These are phyloP conservation scores for Paradisaea rubra DNA, from an alignment of 2,113 vertebrate species.

Conservation along the genomic window DNA sequence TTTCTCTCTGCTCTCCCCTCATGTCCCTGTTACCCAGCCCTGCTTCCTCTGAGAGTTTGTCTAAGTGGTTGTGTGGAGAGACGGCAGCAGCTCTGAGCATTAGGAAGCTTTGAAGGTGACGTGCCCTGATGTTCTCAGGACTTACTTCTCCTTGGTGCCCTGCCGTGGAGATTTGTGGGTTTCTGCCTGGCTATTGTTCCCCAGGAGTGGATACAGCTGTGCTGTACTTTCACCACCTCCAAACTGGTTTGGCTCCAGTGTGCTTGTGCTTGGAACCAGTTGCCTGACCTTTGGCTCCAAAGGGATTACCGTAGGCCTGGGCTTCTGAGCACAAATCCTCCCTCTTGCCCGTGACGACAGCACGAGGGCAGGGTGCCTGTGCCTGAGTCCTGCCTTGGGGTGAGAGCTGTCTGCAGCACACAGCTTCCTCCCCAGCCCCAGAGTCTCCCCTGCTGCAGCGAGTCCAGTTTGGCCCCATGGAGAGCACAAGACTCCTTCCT, in stretches of 20 bases:
- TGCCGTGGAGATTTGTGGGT: neutral
- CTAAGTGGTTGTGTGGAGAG: neutral
- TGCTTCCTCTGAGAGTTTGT: neutral
- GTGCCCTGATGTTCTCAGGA: neutral
- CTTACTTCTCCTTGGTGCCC: neutral
- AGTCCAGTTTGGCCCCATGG: neutral
- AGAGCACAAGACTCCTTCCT: neutral
- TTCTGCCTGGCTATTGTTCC: neutral
- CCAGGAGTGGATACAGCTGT: neutral
- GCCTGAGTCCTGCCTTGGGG: neutral
- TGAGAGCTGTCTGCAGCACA: neutral
- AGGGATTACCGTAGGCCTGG: constrained; percentile 40
- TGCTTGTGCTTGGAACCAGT: neutral
- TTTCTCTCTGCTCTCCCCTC: neutral
- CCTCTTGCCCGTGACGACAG: constrained; percentile 33
- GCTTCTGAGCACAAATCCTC: constrained; percentile 6
- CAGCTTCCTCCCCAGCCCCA: neutral
- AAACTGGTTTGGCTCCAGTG: neutral
- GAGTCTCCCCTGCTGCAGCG: neutral
- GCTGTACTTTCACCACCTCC: neutral
- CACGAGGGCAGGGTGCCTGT: neutral
- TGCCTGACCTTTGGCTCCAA: constrained; percentile 42
- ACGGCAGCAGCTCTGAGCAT: neutral
- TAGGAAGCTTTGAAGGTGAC: neutral
- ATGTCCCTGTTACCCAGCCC: neutral